Conservation (phyloP, 2,888 invertebrate genomes). For the Flexamia atlantica region DNA sequence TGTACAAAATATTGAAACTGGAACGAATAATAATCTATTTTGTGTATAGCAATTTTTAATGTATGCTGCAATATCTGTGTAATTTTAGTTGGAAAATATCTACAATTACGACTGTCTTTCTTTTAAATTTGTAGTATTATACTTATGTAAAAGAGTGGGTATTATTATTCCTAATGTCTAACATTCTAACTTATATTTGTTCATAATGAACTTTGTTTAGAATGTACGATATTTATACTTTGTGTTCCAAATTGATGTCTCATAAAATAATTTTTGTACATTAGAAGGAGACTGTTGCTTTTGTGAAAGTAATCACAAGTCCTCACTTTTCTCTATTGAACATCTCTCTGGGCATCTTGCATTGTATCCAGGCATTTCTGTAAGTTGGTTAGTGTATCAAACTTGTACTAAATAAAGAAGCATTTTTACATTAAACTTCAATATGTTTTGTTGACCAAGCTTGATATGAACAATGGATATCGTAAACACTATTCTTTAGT, state of each 20-base stretch:
- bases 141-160: slow-evolving; percentile 47
- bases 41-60: slow-evolving; percentile 3
- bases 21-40: background rate
- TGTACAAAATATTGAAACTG: background rate
- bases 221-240: slow-evolving; percentile 18
- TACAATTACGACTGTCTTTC: slow-evolving; percentile 37
- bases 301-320: slow-evolving; percentile 2
- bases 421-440: background rate
- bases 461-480: background rate
- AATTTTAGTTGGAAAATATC: slow-evolving; percentile 32
- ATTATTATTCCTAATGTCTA: slow-evolving; percentile 48
- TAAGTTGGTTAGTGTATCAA: background rate
- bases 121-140: slow-evolving; percentile 50
- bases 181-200: slow-evolving; percentile 39
- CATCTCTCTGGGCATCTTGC: background rate
- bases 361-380: background rate
- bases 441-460: slow-evolving; percentile 19
- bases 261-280: background rate
- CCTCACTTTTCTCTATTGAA: background rate
- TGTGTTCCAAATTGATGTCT: slow-evolving; percentile 6
- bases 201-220: slow-evolving; percentile 17
- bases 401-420: background rate
- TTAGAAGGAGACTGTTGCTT: background rate
- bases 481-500: background rate
- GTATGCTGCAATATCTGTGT: slow-evolving; percentile 50